Conservation (phyloP, 2,113 vertebrate genomes). For the Argyrosomus japonicus region DNA sequence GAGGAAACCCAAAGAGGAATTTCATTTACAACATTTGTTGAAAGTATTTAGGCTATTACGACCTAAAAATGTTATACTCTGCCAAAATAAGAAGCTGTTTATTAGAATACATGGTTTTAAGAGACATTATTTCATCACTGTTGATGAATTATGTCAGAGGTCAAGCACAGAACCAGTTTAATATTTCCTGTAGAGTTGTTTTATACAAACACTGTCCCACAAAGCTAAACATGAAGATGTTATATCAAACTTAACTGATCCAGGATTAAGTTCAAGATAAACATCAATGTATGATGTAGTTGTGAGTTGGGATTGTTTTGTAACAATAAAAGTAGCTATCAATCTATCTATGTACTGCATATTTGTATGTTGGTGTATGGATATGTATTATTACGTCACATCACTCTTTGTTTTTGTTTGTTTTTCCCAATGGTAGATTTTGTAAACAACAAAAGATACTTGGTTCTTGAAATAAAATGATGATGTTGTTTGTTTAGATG, state of each 20-base stretch:
- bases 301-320: not conserved
- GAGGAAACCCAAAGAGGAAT: slow-evolving; percentile 30
- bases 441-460: too few relatives aligned
- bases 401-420: too few relatives aligned
- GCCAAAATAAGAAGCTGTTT: slow-evolving; percentile 46
- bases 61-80: not conserved
- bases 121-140: not conserved
- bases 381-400: too few relatives aligned
- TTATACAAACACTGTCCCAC: not conserved
- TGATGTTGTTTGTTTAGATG: too few relatives aligned
- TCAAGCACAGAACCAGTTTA: not conserved
- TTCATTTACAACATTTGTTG: slow-evolving; percentile 31
- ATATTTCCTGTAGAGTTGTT: not conserved
- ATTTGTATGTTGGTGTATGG: too few relatives aligned
- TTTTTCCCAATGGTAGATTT: too few relatives aligned
- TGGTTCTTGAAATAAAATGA: too few relatives aligned
- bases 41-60: slow-evolving; percentile 42
- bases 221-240: not conserved
- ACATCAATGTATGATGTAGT: not conserved
- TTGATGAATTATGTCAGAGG: slow-evolving; percentile 12
- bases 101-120: slow-evolving; percentile 17
- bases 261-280: not conserved
- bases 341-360: too few relatives aligned
- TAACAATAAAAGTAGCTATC: not conserved
- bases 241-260: not conserved